A percentile compares a stretch with the other conserved stretches of the same genome.
These are phyloP conservation scores for Melipona beecheii DNA, from an alignment of 2,888 invertebrate species.

Conservation along the genomic window DNA sequence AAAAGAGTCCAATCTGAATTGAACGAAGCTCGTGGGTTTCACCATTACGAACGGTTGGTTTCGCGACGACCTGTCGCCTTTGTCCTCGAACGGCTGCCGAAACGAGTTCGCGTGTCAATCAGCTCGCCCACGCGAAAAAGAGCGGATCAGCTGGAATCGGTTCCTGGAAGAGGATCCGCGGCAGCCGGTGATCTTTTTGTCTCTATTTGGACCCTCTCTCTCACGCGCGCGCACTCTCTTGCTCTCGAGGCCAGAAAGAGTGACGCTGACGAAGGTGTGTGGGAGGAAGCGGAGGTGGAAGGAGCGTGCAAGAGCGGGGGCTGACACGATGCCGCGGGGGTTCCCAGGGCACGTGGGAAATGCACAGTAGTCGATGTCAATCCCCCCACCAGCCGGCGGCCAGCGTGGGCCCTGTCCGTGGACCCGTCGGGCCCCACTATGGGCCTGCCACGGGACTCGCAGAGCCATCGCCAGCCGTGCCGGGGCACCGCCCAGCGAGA, in stretches of 20 bases:
- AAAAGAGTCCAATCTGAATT: neutral
- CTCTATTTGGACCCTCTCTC: conserved; percentile 37
- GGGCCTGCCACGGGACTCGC: conserved; percentile 50
- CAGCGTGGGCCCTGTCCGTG: conserved; percentile 53
- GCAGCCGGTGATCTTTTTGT: conserved; percentile 63
- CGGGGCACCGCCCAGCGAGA: conserved; percentile 77
- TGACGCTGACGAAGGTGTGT: conserved; percentile 62
- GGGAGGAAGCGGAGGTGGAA: conserved; percentile 69
- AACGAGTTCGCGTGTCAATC: conserved; percentile 36
- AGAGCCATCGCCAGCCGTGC: conserved; percentile 62
- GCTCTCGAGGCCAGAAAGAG: conserved; percentile 54
- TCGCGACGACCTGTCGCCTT: conserved; percentile 7
- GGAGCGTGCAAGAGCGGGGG: conserved; percentile 79
- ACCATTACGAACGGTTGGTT: no score
- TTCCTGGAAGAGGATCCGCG: conserved; percentile 62
- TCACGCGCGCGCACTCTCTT: no score
- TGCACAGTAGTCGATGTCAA: conserved; percentile 87
- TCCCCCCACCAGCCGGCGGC: conserved; percentile 76
- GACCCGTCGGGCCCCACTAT: conserved; percentile 58
- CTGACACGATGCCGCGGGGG: conserved; percentile 84
- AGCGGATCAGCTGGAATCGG: conserved; percentile 48
- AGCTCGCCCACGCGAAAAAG: conserved; percentile 48
- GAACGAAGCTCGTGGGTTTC: neutral
- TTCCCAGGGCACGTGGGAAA: conserved; percentile 87
- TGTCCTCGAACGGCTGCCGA: neutral